Percentiles rank a stretch among this genome's conserved stretches.
Evolutionary conservation across 1,140 invertebrate species (phyloP).

Genomic region (Neodiprion virginianus): DNA sequence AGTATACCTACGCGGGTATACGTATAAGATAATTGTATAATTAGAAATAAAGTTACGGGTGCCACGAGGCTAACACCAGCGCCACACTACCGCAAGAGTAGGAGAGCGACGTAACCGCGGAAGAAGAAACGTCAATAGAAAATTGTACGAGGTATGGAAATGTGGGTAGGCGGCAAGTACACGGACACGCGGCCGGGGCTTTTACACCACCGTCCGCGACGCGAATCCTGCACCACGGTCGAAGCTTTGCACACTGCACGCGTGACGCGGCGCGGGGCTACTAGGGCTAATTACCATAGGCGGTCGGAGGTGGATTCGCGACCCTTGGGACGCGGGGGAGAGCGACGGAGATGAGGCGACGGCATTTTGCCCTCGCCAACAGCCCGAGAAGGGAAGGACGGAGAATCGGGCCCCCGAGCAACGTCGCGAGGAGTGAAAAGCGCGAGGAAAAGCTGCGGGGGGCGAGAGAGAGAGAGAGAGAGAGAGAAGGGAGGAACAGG

Average conservation of each 20-base stretch:
- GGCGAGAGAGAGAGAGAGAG: neutral
- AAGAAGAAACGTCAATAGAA: too few species aligned
- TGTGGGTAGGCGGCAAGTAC: neutral
- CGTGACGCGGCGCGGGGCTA: neutral
- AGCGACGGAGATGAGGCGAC: too few species aligned
- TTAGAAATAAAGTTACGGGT: too few species aligned
- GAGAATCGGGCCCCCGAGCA: neutral
- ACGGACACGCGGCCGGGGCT: neutral
- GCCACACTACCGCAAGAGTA: too few species aligned
- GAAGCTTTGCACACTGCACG: neutral
- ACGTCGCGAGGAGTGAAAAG: neutral
- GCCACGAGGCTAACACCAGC: too few species aligned
- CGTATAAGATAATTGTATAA: too few species aligned
- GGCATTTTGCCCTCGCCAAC: too few species aligned
- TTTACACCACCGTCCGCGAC: neutral
- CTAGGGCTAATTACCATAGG: constrained; percentile 4
- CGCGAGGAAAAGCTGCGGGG: neutral
- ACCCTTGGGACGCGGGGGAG: neutral
- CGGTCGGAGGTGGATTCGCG: neutral
- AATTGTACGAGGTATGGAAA: too few species aligned
- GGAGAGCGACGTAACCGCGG: too few species aligned
- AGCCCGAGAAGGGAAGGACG: too few species aligned
- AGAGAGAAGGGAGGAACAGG: neutral
- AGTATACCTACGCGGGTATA: too few species aligned
- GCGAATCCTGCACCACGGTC: neutral